A percentile compares a stretch with the other conserved stretches of the same genome.
These are phyloP conservation scores for Piaya cayana DNA, from an alignment of 2,113 vertebrate genomes.

Conservation along the genomic window DNA sequence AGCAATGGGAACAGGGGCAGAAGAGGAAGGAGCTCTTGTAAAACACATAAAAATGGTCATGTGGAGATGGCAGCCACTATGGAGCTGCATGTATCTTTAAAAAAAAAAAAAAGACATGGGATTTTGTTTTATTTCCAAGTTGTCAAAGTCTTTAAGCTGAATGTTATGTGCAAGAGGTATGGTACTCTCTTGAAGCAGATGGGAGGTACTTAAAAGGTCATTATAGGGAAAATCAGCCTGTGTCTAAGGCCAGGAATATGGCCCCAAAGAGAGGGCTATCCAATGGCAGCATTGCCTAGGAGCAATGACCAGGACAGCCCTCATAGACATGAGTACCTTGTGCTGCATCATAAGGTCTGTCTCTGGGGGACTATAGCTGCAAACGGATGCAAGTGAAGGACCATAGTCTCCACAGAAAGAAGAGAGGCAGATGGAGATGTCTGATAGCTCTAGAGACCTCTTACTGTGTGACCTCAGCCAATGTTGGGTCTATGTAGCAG, in stretches of 20 bases:
- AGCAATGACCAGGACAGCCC: not conserved
- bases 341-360: not conserved
- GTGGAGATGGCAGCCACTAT: not conserved
- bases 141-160: not conserved
- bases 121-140: not conserved
- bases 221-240: not conserved
- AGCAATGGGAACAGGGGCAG: not conserved
- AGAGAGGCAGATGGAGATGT: not conserved
- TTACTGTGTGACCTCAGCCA: not conserved
- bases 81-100: not conserved
- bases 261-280: not conserved
- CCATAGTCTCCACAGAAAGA: not conserved
- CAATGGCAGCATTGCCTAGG: not conserved
- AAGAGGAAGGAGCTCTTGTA: not conserved
- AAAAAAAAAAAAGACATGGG: not conserved
- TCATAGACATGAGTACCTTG: not conserved
- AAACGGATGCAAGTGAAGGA: accelerated
- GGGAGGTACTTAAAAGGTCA: not conserved
- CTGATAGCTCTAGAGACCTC: not conserved
- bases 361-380: not conserved
- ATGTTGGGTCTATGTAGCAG: not conserved
- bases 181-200: not conserved
- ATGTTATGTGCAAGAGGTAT: accelerated
- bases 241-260: not conserved
- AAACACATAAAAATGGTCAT: not conserved